Conservation (phyloP, 2,888 invertebrate species). For the Eilema caniola region DNA sequence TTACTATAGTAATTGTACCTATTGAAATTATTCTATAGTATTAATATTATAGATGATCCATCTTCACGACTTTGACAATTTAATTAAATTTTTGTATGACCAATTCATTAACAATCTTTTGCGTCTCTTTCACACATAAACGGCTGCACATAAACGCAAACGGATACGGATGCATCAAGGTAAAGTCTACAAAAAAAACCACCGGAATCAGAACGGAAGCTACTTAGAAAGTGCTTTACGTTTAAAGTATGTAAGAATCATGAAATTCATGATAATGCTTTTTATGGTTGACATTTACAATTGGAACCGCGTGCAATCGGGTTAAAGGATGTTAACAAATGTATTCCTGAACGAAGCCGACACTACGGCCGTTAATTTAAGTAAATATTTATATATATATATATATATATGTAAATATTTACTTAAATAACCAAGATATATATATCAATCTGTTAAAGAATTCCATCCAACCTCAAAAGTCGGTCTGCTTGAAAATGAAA, state of each 20-base stretch:
- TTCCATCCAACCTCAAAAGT: neutral
- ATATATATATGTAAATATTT: too few species aligned
- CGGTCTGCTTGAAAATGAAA: slow-evolving; percentile 32
- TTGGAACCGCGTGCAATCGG: too few species aligned
- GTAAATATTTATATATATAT: neutral
- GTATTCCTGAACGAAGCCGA: neutral
- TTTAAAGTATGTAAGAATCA: too few species aligned
- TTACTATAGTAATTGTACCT: too few species aligned
- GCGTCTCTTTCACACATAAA: neutral
- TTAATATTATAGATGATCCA: neutral
- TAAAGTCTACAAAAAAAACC: neutral
- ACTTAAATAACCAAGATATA: too few species aligned
- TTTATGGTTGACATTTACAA: too few species aligned
- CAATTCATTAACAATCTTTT: neutral
- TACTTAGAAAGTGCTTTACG: too few species aligned
- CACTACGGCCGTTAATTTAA: neutral
- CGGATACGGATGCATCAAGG: neutral
- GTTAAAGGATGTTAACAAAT: too few species aligned
- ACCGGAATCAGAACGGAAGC: too few species aligned
- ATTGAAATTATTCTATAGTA: neutral
- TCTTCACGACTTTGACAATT: too few species aligned
- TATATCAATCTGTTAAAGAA: neutral
- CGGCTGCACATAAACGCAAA: neutral
- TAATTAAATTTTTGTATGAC: neutral
- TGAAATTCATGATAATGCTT: too few species aligned